Conservation (phyloP, 2,888 invertebrate genomes). For the Mermis nigrescens region DNA sequence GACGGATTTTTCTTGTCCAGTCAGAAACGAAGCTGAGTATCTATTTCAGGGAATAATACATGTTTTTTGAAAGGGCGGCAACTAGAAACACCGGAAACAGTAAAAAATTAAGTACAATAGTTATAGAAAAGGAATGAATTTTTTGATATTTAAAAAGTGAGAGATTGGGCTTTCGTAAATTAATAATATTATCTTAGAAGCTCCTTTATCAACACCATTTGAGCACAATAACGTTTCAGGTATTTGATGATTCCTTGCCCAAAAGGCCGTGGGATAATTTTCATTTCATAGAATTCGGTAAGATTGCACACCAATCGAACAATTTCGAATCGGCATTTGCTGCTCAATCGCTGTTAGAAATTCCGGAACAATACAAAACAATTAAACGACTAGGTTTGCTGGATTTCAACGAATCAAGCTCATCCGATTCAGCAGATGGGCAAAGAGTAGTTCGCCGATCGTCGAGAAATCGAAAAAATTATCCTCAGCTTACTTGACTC, state of each 20-base stretch:
- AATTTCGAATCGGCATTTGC: constrained; percentile 33
- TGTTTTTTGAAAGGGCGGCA: neutral
- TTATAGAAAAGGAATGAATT: neutral
- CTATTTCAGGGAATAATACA: too few relatives aligned
- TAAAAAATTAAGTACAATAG: neutral
- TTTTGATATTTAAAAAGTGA: neutral
- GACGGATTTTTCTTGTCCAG: too few relatives aligned
- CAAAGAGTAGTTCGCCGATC: too few relatives aligned
- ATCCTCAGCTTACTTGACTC: too few relatives aligned
- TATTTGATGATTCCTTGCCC: constrained; percentile 38
- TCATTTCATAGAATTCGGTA: constrained; percentile 39
- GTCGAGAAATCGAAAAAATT: too few relatives aligned
- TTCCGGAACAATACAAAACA: constrained; percentile 36
- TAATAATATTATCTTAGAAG: too few relatives aligned
- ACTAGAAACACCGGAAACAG: neutral
- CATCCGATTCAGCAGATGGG: too few relatives aligned
- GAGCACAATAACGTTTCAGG: neutral
- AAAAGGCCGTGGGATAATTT: constrained; percentile 40
- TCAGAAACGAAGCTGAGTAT: too few relatives aligned
- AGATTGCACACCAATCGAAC: constrained; percentile 26
- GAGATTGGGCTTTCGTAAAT: neutral
- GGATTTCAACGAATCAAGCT: neutral
- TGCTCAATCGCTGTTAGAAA: constrained; percentile 38
- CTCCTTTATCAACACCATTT: too few relatives aligned
- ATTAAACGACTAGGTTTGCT: constrained; percentile 14